Base-by-base conservation (phyloP, 1,140 invertebrate genomes). In the Bombus confusus region DNA sequence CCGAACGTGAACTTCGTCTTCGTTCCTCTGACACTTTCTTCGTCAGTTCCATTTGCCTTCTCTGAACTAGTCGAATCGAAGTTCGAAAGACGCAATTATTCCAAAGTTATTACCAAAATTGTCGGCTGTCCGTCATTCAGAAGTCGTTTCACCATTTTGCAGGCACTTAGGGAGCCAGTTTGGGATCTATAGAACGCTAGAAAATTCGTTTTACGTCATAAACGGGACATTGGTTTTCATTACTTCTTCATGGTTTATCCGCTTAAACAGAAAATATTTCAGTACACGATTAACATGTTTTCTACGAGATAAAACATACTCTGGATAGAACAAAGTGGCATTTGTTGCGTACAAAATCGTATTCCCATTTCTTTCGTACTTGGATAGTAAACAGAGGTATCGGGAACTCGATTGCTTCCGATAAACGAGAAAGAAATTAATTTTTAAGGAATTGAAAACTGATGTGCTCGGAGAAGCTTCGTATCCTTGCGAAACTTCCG, bases 41-140 rank as follows among this genome's bases (percentile, higher is more conserved):
- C 41, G 59, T 25, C 0, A 4, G 57, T 25, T 79, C 69, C 57
- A 80, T 85, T 85, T 73, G 28, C 69, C 18, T 31, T 71, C 39
- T 13, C 9, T 18, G 41, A 74, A 47, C 59, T 71, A 28, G 62
- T 66, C 59, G 59, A 80, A 85, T 64, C 66, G 28, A 43, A 43
- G 25, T 47, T 66, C 68, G 43, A 64, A 64, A 62, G 28, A 52
- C 15, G 68, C 77, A 52, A 72, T 85, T 80, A 47, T 73, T 80
- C 68, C 52, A 22, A 28, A n/a, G 57, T 57, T 71, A 72, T 73
- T 59, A 64, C 64, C 34, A 28, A 37, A 80, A 72, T 85, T 52
- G 83, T 79, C 66, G 52, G 12, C 74, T 43, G 43, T 47, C 47
- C 69, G 25, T 71, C 43, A 31, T 62, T 9, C 1, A 1, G 8